Conservation (phyloP, 2,797 vertebrate genomes). For the Platalea minor region DNA sequence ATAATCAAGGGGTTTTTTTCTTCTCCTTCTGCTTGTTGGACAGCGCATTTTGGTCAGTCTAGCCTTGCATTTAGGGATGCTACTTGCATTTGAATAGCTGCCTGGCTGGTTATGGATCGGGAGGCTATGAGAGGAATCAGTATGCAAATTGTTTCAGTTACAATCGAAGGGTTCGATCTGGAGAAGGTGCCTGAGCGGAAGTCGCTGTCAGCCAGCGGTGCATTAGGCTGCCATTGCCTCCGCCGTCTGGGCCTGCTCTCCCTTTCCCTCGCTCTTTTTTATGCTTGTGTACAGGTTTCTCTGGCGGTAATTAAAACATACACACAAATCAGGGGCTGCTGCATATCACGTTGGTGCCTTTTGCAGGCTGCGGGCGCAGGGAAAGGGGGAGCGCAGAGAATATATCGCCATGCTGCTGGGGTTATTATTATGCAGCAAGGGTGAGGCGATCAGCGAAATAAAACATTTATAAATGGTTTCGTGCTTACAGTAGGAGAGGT, state of each 20-base stretch:
- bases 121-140: slow-evolving; percentile 92
- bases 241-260: slow-evolving; percentile 64
- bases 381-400: slow-evolving; percentile 34
- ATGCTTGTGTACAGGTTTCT: slow-evolving; percentile 68
- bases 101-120: slow-evolving; percentile 91
- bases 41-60: slow-evolving; percentile 75
- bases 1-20: slow-evolving; percentile 30
- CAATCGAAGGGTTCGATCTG: slow-evolving; percentile 99
- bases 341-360: slow-evolving; percentile 53
- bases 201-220: slow-evolving; percentile 90
- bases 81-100: slow-evolving; percentile 93
- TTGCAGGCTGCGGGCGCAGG: slow-evolving; percentile 32
- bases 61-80: slow-evolving; percentile 85
- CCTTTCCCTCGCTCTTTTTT: slow-evolving; percentile 44
- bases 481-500: slow-evolving; percentile 70
- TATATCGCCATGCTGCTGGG: slow-evolving; percentile 31
- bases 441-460: slow-evolving; percentile 70
- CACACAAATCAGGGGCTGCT: slow-evolving; percentile 62
- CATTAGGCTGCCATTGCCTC: slow-evolving; percentile 79
- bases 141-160: slow-evolving; percentile 99
- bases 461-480: slow-evolving; percentile 77
- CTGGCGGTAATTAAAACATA: slow-evolving; percentile 69
- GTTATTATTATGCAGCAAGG: slow-evolving; percentile 73
- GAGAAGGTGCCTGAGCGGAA: slow-evolving; percentile 80
- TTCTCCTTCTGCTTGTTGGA: slow-evolving; percentile 62